Evolutionary conservation across 2,113 vertebrate genomes (phyloP).

Genomic region (Orthonyx spaldingii): DNA sequence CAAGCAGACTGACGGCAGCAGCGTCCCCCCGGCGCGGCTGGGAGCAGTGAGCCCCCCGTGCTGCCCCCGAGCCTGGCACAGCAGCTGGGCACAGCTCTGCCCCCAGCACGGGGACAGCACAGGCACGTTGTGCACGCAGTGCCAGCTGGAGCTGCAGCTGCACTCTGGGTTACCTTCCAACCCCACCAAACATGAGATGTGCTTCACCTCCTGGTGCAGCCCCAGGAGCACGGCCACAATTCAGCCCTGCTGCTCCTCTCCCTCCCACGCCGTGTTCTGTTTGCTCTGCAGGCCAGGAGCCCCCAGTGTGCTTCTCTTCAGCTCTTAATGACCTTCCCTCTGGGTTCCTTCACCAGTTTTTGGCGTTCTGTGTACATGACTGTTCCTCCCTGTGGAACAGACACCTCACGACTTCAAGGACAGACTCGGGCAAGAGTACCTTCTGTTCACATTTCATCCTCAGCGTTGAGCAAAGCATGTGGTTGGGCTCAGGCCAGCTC

Average conservation of each 20-base stretch:
- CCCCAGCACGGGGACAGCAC: not conserved
- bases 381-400: not conserved
- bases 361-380: not conserved
- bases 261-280: not conserved
- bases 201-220: not conserved
- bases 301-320: not conserved
- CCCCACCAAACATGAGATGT: rapidly evolving
- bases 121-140: rapidly evolving
- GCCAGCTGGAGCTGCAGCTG: not conserved
- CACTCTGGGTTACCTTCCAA: not conserved
- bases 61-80: not conserved
- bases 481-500: not conserved
- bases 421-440: not conserved
- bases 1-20: rapidly evolving
- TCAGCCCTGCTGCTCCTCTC: not conserved
- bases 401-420: not conserved
- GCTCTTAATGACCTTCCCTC: not conserved
- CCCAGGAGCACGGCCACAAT: not conserved
- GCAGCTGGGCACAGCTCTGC: not conserved
- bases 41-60: rapidly evolving
- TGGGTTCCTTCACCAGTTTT: not conserved
- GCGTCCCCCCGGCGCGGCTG: rapidly evolving
- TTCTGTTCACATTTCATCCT: not conserved
- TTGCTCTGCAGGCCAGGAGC: not conserved
- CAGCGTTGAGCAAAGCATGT: not conserved